Conservation (phyloP, 2,797 vertebrate genomes). For the Sparus aurata region DNA sequence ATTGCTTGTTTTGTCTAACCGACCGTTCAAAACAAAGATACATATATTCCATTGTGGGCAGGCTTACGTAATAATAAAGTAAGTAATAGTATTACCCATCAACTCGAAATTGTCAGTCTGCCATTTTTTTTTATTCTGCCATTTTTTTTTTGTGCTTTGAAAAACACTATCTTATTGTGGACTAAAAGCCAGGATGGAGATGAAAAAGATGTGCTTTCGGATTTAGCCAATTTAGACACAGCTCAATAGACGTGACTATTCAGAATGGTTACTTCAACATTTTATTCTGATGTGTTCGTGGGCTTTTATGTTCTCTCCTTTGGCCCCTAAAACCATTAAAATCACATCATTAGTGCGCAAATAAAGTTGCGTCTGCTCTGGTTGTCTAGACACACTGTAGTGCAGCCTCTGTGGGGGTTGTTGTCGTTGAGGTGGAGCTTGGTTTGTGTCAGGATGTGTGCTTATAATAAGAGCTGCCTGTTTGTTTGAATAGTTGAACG, state of each 20-base stretch:
- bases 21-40: not conserved
- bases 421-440: constrained; percentile 7
- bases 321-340: constrained; percentile 15
- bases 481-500: constrained; percentile 53
- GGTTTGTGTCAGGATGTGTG: not conserved
- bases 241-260: not conserved
- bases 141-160: not conserved
- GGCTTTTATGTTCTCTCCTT: constrained; percentile 15
- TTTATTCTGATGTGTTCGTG: not conserved
- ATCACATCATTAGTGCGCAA: constrained; percentile 19
- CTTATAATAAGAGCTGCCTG: constrained; percentile 10
- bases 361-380: constrained; percentile 20
- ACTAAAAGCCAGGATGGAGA: not conserved
- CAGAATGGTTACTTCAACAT: not conserved
- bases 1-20: not conserved
- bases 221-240: not conserved
- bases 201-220: not conserved
- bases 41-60: not conserved
- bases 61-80: not conserved
- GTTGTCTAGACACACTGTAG: constrained; percentile 53
- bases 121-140: too few relatives aligned
- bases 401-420: constrained; percentile 15
- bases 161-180: not conserved
- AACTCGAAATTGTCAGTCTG: too few relatives aligned
- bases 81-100: not conserved